Conservation (phyloP, 2,113 vertebrate species). For the Bagarius yarrelli region DNA sequence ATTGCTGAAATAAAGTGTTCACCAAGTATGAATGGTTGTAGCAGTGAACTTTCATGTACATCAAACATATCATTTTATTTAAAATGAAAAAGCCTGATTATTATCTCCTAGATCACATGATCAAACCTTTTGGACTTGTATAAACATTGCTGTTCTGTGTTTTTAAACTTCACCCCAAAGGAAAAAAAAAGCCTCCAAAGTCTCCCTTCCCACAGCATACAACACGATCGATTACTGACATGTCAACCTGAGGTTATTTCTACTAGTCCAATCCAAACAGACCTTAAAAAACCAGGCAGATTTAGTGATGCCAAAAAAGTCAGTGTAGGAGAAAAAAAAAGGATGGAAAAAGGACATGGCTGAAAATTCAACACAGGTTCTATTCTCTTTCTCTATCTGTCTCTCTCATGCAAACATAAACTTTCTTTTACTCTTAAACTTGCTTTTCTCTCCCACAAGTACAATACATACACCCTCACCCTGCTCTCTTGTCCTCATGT, state of each 20-base stretch:
- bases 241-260: background rate
- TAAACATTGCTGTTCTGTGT: background rate
- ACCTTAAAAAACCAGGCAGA: background rate
- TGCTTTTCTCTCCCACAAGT: background rate
- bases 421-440: background rate
- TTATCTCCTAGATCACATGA: background rate
- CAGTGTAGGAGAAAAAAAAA: background rate
- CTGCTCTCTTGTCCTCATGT: constrained; percentile 5
- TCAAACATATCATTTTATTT: background rate
- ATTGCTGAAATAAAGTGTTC: background rate
- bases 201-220: background rate
- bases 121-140: background rate
- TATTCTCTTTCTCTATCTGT: background rate
- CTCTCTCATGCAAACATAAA: background rate
- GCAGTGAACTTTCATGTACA: background rate
- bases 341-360: background rate
- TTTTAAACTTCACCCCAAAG: background rate
- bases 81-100: background rate
- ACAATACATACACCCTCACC: background rate
- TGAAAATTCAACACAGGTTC: background rate
- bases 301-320: background rate
- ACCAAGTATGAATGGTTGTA: background rate
- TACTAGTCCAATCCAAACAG: background rate
- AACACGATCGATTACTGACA: background rate
- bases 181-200: background rate